phyloP scores from a whole-genome alignment of 1,140 invertebrate species.

The Meloidogyne floridensis region DNA sequence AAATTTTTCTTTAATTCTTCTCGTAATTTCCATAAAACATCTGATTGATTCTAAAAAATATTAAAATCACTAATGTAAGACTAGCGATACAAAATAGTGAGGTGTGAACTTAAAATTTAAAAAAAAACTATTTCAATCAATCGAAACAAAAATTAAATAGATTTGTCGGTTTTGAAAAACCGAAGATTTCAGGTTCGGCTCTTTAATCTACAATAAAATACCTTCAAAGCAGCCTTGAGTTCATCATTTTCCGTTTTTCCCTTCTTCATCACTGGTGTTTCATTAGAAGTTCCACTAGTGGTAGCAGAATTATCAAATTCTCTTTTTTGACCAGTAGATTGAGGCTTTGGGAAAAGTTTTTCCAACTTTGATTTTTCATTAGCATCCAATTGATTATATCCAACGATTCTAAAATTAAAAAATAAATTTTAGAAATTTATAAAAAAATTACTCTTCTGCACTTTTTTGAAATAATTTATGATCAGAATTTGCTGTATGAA shows the following conservation, averaged over 20 bases:
- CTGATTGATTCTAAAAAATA: conserved; percentile 57
- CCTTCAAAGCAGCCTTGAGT: conserved; percentile 34
- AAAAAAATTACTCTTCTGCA: conserved; percentile 33
- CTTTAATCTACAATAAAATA: too few relatives aligned
- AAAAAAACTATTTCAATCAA: too few relatives aligned
- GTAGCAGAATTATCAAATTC: conserved; percentile 19
- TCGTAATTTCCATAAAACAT: conserved; percentile 49
- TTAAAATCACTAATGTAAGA: too few relatives aligned
- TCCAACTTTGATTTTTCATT: conserved; percentile 78
- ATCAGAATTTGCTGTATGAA: conserved; percentile 27
- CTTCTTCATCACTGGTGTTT: conserved; percentile 67
- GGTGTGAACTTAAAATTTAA: too few relatives aligned
- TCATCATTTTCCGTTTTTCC: conserved; percentile 67
- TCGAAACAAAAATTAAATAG: too few relatives aligned
- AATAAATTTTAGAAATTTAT: neutral
- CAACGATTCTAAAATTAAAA: conserved; percentile 71
- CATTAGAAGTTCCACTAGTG: conserved; percentile 63
- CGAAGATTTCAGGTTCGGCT: too few relatives aligned
- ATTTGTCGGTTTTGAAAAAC: too few relatives aligned
- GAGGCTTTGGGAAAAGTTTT: conserved; percentile 73
- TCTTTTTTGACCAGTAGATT: conserved; percentile 46
- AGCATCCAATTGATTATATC: conserved; percentile 75
- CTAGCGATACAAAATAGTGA: too few relatives aligned
- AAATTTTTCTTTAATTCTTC: conserved; percentile 56
- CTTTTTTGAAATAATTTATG: conserved; percentile 30